Evolutionary conservation across 1,140 invertebrate genomes (phyloP), one percentile per base, ranked within the genome.

Genomic region (Akabosia matsudoensis): DNA sequence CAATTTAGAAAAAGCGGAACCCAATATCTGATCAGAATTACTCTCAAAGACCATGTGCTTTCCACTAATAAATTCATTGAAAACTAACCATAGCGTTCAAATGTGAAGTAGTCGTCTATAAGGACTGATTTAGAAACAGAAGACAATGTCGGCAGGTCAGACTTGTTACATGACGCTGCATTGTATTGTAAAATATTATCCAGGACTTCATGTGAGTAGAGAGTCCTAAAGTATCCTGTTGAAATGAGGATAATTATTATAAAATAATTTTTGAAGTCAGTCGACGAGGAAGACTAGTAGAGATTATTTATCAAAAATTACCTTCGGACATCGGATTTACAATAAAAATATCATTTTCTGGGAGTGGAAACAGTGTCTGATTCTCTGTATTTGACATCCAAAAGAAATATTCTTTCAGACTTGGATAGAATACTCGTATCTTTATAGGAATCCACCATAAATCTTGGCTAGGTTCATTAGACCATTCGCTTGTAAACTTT

Each of bases 311-410:
- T 13, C n/a, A 3, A 45, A 45, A 45, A 45, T 56, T 67, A 67
- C 61, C 61, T 28, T 67, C 61, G 3, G 61, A 67, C 10, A 10
- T 67, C 31, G 61, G 61, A 67, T 67, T 67, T 7, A 67, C 3
- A 30, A 67, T 30, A 31, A 67, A 67, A 7, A 30, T 67, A 13
- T 67, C 61, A 2, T 3, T 13, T 1, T 30, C 61, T 30, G 61
- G 61, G n/a, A 67, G 28, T 2, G 22, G 1, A 31, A 31, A 28
- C 1, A 67, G 1, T 30, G n/a, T 67, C n/a, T 67, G 26, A 10
- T n/a, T 67, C 30, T 67, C 30, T 7, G 4, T 7, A 67, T 67
- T 67, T 30, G 61, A 31, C 61, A 67, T 67, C 61, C 61, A 67
- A 1, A 67, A 2, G 22, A 67, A 67, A 31, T 31, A 31, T n/a